phyloP scores from a whole-genome alignment of 2,888 invertebrate genomes.

The Xestia c-nigrum region DNA sequence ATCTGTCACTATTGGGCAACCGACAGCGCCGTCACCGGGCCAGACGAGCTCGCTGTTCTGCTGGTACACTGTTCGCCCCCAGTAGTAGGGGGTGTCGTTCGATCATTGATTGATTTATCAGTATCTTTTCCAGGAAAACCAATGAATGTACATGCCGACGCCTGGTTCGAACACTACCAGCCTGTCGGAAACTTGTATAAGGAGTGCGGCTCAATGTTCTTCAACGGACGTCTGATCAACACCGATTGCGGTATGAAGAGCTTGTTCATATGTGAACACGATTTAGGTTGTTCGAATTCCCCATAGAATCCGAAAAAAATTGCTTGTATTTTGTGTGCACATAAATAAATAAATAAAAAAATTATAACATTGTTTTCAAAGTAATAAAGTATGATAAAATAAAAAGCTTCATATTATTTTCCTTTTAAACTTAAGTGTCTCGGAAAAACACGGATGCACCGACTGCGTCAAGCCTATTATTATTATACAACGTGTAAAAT shows the following conservation, averaged over 20 bases:
- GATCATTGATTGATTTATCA: background rate
- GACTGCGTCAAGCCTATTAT: too few species aligned
- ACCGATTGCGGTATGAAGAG: slow-evolving; percentile 74
- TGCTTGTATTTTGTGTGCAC: too few species aligned
- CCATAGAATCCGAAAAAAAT: background rate
- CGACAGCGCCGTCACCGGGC: background rate
- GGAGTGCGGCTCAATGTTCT: slow-evolving; percentile 77
- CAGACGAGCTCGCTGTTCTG: background rate
- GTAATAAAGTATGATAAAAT: background rate
- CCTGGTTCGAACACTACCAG: slow-evolving; percentile 75
- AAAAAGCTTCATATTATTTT: background rate
- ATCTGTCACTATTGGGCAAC: background rate
- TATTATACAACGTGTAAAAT: too few species aligned
- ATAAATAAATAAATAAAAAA: too few species aligned
- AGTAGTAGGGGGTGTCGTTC: background rate
- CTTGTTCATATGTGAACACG: slow-evolving; percentile 83
- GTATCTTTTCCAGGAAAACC: slow-evolving; percentile 6
- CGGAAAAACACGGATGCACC: too few species aligned
- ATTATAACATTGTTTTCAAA: background rate
- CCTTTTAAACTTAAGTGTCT: too few species aligned
- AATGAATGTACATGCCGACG: slow-evolving; percentile 68
- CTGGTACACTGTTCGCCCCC: too few species aligned
- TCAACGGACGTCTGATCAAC: slow-evolving; percentile 78
- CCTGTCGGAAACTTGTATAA: slow-evolving; percentile 70
- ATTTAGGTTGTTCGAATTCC: slow-evolving; percentile 41